Percentiles rank a stretch among this genome's conserved stretches.
phyloP scores from a whole-genome alignment of 2,113 vertebrate species.

The Oxyura jamaicensis region DNA sequence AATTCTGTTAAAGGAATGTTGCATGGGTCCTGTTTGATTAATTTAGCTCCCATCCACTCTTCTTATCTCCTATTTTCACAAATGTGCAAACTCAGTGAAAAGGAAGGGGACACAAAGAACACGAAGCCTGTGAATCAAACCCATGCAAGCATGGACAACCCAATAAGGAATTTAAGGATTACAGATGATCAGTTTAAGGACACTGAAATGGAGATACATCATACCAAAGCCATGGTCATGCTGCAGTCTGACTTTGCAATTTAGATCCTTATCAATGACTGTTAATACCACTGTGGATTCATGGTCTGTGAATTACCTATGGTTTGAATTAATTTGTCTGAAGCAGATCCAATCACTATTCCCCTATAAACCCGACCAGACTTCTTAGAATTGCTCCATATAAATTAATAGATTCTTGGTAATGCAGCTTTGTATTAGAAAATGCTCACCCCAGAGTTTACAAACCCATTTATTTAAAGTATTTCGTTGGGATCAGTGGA shows the following conservation, averaged over 20 bases:
- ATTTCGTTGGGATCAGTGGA: conserved; percentile 26
- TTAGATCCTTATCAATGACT: conserved; percentile 39
- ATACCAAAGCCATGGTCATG: conserved; percentile 2
- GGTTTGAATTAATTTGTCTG: conserved; percentile 59
- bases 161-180: conserved; percentile 53
- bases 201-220: not conserved
- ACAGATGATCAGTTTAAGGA: conserved; percentile 43
- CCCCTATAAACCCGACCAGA: not conserved
- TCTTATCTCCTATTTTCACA: not conserved
- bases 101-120: not conserved
- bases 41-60: not conserved
- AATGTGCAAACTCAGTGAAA: conserved; percentile 17
- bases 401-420: conserved; percentile 34
- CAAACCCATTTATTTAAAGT: not conserved
- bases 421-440: conserved; percentile 19
- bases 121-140: conserved; percentile 17
- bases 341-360: conserved; percentile 17
- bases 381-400: conserved; percentile 46
- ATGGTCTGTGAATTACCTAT: conserved; percentile 35
- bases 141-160: not conserved
- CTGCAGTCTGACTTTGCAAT: not conserved
- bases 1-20: not conserved
- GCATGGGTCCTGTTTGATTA: not conserved
- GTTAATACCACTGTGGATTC: conserved; percentile 42
- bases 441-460: not conserved